Evolutionary conservation across 2,797 vertebrate genomes (phyloP).

Genomic region (Xiphophorus birchmanni): DNA sequence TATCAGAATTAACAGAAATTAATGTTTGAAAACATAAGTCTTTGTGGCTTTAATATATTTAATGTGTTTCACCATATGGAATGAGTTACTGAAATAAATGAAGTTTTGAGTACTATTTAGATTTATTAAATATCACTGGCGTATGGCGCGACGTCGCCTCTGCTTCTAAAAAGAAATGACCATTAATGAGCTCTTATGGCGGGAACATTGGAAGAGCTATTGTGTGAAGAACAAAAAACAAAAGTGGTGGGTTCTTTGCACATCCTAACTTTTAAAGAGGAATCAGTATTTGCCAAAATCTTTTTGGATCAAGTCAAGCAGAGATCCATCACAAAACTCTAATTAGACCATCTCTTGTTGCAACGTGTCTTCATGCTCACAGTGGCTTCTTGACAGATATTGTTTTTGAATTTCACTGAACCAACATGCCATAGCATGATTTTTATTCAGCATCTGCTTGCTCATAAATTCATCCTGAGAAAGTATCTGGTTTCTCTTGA

Average conservation of each 20-base stretch:
- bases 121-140: not conserved
- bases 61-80: not conserved
- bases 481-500: not conserved
- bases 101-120: not conserved
- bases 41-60: not conserved
- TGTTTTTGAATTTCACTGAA: conserved; percentile 6
- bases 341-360: not conserved
- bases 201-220: not conserved
- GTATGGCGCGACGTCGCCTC: not conserved
- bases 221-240: not conserved
- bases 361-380: not conserved
- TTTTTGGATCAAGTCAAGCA: not conserved
- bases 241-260: not conserved
- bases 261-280: not conserved
- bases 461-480: conserved; percentile 1
- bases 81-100: not conserved
- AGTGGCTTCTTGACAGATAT: not conserved
- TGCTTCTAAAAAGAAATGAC: not conserved
- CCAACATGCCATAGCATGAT: not conserved
- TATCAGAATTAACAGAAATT: not conserved
- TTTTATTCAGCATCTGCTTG: not conserved
- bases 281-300: not conserved
- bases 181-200: not conserved
- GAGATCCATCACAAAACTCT: not conserved
- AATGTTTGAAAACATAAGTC: not conserved